Percentiles rank a stretch among this genome's conserved stretches.
Conservation (phyloP, 2,888 invertebrate genomes). For the Theodoxus fluviatilis region DNA sequence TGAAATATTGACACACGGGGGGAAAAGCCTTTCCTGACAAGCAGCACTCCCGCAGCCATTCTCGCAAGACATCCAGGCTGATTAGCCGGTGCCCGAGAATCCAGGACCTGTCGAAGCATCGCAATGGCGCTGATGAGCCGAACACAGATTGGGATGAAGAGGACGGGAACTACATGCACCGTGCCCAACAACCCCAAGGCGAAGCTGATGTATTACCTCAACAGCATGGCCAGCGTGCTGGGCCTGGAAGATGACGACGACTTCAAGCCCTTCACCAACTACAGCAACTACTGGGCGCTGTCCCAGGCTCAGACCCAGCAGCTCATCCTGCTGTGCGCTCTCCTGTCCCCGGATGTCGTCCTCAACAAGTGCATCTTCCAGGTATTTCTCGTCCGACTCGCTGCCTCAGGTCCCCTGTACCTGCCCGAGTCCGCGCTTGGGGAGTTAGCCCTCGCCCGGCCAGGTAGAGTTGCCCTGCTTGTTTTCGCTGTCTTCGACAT, state of each 20-base stretch:
- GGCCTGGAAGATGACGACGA: conserved; percentile 29
- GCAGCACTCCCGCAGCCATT: too few species aligned
- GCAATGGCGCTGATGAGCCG: conserved; percentile 20
- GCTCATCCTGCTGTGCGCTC: conserved; percentile 25
- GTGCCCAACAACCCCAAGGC: conserved; percentile 31
- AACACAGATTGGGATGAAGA: conserved; percentile 21
- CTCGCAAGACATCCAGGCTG: too few species aligned
- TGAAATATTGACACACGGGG: too few species aligned
- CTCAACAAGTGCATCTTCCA: conserved; percentile 30
- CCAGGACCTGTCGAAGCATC: too few species aligned
- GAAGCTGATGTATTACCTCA: conserved; percentile 36
- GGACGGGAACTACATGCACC: background rate
- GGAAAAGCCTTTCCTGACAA: too few species aligned
- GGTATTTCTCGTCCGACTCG: too few species aligned
- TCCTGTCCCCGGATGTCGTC: conserved; percentile 27
- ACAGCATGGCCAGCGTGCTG: conserved; percentile 31
- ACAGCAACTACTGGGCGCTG: conserved; percentile 20
- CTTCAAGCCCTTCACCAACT: conserved; percentile 24
- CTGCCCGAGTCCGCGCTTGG: too few species aligned
- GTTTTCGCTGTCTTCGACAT: too few species aligned
- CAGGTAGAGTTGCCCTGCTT: too few species aligned
- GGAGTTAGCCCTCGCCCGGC: too few species aligned
- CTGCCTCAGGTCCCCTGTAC: too few species aligned
- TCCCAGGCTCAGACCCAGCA: conserved; percentile 24
- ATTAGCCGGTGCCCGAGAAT: too few species aligned